Evolutionary conservation across 2,888 invertebrate species (phyloP), one percentile per base, ranked within the genome.

Genomic region (Zaprionus bogoriensis): DNA sequence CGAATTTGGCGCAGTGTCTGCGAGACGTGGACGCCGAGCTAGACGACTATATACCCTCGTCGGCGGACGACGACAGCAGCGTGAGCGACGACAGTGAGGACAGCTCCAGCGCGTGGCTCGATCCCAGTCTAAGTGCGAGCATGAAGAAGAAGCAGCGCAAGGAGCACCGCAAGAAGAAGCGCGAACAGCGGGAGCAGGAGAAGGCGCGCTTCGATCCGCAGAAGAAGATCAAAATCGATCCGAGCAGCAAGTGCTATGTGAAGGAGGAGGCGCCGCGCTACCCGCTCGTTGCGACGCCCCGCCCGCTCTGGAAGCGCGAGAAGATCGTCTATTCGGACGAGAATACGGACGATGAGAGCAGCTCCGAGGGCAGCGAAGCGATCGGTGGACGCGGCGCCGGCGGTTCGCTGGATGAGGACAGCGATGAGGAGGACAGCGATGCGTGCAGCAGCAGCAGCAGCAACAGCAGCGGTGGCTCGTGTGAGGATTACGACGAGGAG

Each of bases 271-370:
- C 92, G 50, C 92, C 93, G 23, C 78, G 91, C 4, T 92, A 92
- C 84, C 92, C 93, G 17, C 88, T 94, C 47, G 92, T 93, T 79
- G 94, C 94, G 17, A 93, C 93, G 46, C 94, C 94, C 48, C 92
- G 93, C 48, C 94, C 94, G 4, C 89, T 94, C 25, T 91, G 90
- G 90, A 91, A 90, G 62, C 90, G 90, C 5, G 93, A 93, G 84
- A 94, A 93, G 87, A 87, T 90, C 53, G 88, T 89, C 28, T 89
- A 89, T 55, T 89, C 75, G 88, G 92, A 92, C 67, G 92, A 92
- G 68, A 91, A 92, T 12, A 87, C 89, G 6, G 89, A 89, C 20
- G 89, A 89, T 25, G 78, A 79, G 73, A 92, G 92, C 50, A 92
- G 92, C 54, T 89, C 89, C 66, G 89, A 89, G 65, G 87, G 79